Conservation (phyloP, 2,797 vertebrate species). For the Catostomus latipinnis region DNA sequence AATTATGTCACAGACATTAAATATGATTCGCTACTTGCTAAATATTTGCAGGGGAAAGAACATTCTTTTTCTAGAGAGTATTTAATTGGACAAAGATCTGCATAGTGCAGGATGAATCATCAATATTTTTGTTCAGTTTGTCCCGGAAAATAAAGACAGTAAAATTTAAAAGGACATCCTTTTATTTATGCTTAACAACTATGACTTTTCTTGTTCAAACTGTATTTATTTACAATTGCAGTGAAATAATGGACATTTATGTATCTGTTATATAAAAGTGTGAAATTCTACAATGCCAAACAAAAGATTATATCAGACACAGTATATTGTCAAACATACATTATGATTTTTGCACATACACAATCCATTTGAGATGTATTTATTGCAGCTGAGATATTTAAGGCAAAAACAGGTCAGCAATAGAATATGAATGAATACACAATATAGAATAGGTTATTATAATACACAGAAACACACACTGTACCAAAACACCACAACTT, state of each 20-base stretch:
- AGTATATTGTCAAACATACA: conserved; percentile 37
- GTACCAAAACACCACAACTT: conserved; percentile 46
- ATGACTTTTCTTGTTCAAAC: conserved; percentile 30
- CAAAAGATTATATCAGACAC: conserved; percentile 44
- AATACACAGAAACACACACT: conserved; percentile 35
- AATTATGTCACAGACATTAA: no score
- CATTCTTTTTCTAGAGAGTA: no score
- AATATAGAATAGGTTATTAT: conserved; percentile 46
- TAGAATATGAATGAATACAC: conserved; percentile 31
- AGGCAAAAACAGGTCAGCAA: conserved; percentile 41
- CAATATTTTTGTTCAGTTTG: no score
- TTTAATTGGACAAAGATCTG: no score
- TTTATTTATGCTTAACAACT: background rate
- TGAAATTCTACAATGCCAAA: conserved; percentile 75
- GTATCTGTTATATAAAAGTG: conserved; percentile 76
- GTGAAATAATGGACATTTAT: conserved; percentile 76
- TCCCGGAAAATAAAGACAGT: no score
- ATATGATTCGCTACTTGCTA: no score
- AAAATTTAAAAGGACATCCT: no score
- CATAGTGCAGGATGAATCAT: no score
- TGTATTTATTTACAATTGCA: conserved; percentile 83
- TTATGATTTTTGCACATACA: conserved; percentile 34
- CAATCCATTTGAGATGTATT: conserved; percentile 9
- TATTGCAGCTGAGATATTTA: conserved; percentile 53
- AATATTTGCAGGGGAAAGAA: no score